Evolutionary conservation across 23 tunicate genomes (phyloP).

Genomic region (Styela clava): DNA sequence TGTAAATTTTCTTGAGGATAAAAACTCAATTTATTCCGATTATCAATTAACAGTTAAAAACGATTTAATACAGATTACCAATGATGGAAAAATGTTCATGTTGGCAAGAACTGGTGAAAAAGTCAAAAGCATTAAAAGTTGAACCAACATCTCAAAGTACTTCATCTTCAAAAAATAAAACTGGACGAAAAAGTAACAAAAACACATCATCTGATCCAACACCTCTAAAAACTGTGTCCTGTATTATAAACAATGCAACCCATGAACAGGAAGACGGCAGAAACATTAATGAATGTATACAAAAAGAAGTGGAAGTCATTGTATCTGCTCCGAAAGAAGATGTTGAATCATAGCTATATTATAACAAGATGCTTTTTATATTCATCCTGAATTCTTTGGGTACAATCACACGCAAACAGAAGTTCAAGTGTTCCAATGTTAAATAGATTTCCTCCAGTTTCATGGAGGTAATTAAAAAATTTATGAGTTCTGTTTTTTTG

Average conservation of each 20-base stretch:
- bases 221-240: not conserved
- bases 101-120: conserved; percentile 1
- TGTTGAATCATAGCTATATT: not conserved
- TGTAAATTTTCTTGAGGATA: no score
- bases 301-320: not conserved
- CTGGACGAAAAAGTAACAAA: not conserved
- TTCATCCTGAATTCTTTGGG: no score
- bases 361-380: no score
- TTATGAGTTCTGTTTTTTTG: no score
- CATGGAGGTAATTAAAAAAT: no score
- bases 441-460: no score
- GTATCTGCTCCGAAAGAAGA: not conserved
- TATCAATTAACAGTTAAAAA: no score
- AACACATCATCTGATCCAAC: not conserved
- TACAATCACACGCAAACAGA: no score
- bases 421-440: no score
- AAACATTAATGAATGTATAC: no score
- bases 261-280: not conserved
- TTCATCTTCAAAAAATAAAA: not conserved
- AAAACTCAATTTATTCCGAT: no score
- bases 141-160: not conserved
- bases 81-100: conserved; percentile 3
- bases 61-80: conserved; percentile 14
- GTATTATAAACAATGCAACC: not conserved
- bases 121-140: not conserved